Percentiles rank a stretch among this genome's conserved stretches.
These are phyloP conservation scores for Hypomecis atomaria DNA, from an alignment of 2,888 invertebrate species.

Conservation along the genomic window DNA sequence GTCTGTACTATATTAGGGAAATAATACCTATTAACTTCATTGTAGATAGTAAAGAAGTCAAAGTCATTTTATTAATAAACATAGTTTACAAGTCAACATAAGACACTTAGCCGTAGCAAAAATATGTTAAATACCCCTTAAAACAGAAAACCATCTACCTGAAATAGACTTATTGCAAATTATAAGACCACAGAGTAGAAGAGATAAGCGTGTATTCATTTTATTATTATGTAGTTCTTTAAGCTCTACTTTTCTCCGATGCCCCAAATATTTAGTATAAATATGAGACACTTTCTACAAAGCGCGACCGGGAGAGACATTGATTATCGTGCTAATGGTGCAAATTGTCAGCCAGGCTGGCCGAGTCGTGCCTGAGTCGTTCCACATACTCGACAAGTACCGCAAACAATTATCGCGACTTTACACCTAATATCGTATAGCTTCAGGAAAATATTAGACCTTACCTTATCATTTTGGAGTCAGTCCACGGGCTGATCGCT, in stretches of 20 bases:
- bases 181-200: neutral
- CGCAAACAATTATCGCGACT: constrained; percentile 81
- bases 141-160: no score
- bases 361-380: constrained; percentile 69
- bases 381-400: constrained; percentile 72
- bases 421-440: constrained; percentile 54
- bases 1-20: no score
- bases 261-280: constrained; percentile 66
- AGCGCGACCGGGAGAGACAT: constrained; percentile 59
- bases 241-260: constrained; percentile 47
- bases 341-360: constrained; percentile 70
- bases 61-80: no score
- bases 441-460: constrained; percentile 57
- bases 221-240: constrained; percentile 27
- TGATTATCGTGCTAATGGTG: constrained; percentile 74
- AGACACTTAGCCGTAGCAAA: no score
- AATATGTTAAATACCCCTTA: no score
- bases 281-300: constrained; percentile 79
- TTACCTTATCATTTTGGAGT: constrained; percentile 65
- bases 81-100: no score
- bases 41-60: no score
- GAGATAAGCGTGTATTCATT: constrained; percentile 6
- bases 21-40: no score
- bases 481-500: constrained; percentile 60
- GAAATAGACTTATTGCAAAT: neutral